phyloP scores from a whole-genome alignment of 2,113 vertebrate genomes.

The Lasiurus cinereus region DNA sequence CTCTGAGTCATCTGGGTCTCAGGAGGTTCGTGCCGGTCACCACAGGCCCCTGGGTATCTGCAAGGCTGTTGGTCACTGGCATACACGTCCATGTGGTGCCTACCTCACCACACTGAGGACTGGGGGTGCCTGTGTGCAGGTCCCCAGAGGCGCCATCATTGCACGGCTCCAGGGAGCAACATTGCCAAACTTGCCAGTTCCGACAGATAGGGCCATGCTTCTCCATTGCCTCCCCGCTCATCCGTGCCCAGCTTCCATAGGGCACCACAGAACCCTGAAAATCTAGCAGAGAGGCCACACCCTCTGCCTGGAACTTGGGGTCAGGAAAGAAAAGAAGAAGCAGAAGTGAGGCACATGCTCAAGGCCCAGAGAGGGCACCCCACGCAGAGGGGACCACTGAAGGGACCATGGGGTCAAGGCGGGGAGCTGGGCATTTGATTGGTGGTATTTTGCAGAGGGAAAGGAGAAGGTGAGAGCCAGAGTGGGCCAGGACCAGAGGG shows the following conservation, averaged over 20 bases:
- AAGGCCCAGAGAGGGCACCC: neutral
- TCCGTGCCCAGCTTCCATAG: too few relatives aligned
- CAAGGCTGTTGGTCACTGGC: neutral
- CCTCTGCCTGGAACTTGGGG: neutral
- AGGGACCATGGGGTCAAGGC: neutral
- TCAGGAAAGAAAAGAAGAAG: neutral
- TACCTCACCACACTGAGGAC: neutral
- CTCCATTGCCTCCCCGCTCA: neutral
- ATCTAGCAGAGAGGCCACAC: neutral
- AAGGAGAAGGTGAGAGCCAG: neutral
- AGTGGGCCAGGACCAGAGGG: neutral
- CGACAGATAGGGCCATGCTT: neutral
- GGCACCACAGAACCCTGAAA: too few relatives aligned
- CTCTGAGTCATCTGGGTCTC: too few relatives aligned
- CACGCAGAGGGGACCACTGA: neutral
- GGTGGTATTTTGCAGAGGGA: too few relatives aligned
- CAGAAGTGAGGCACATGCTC: neutral
- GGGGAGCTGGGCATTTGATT: neutral
- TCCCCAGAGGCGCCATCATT: too few relatives aligned
- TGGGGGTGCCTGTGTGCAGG: fast-evolving
- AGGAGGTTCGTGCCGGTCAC: neutral
- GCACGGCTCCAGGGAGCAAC: neutral
- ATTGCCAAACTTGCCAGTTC: neutral
- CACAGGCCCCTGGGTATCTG: neutral
- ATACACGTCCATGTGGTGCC: neutral